A percentile compares a stretch with the other conserved stretches of the same genome.
Conservation (phyloP, 2,797 vertebrate species). For the Cygnus olor region DNA sequence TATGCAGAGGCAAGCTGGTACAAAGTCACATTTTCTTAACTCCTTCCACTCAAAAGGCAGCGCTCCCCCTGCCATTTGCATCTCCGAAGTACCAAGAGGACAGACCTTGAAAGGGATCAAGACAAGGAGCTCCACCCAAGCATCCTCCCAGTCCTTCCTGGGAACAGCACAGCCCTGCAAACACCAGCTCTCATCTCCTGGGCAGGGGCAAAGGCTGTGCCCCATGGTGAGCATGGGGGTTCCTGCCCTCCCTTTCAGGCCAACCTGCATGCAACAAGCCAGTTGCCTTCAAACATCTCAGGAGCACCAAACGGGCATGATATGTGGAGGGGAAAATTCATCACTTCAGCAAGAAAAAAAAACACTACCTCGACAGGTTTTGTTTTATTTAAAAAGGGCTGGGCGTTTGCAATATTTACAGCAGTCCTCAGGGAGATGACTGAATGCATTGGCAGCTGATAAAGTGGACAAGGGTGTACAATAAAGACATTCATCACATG, state of each 20-base stretch:
- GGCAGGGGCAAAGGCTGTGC: neutral
- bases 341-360: neutral
- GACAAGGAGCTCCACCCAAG: neutral
- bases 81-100: neutral
- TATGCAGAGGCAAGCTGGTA: neutral
- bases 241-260: no score
- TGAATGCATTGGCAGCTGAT: neutral
- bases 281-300: neutral
- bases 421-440: neutral
- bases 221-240: neutral
- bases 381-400: neutral
- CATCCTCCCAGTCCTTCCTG: neutral
- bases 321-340: neutral
- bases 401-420: neutral
- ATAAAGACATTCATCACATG: neutral
- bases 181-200: neutral
- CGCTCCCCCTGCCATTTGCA: fast-evolving
- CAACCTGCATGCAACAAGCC: neutral
- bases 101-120: neutral
- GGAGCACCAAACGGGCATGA: neutral
- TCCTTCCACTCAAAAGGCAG: neutral
- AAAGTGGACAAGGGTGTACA: neutral
- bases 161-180: neutral
- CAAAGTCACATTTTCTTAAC: neutral
- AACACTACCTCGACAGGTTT: neutral